Evolutionary conservation across 2,888 invertebrate genomes (phyloP).

Genomic region (Dysmachus trigonus): DNA sequence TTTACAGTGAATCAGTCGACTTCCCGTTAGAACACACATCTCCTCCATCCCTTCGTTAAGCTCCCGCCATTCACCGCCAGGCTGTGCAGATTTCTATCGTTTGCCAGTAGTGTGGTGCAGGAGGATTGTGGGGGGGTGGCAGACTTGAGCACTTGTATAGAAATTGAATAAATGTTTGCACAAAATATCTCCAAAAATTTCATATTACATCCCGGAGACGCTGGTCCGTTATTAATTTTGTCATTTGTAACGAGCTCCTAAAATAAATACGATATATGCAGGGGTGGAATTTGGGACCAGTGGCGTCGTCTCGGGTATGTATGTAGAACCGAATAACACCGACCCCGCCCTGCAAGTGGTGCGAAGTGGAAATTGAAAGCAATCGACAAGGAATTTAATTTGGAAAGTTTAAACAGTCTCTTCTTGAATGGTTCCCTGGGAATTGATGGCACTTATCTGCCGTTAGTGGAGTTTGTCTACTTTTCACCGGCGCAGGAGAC

Average conservation of each 20-base stretch:
- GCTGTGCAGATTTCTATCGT: background rate
- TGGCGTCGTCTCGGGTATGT: background rate
- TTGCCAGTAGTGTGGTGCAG: background rate
- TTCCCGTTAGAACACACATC: background rate
- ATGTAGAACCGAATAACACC: background rate
- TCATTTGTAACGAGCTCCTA: constrained; percentile 37
- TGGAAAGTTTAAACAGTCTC: constrained; percentile 35
- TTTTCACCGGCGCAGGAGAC: constrained; percentile 15
- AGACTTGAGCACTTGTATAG: background rate
- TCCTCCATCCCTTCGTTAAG: background rate
- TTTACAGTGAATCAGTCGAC: constrained; percentile 1
- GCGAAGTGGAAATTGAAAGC: constrained; percentile 37
- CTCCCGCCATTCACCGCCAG: background rate
- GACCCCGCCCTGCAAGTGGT: background rate
- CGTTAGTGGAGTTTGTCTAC: constrained; percentile 32
- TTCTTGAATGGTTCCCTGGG: constrained; percentile 17
- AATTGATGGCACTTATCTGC: constrained; percentile 39
- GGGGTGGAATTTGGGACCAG: background rate
- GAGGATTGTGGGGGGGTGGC: background rate
- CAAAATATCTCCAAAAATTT: constrained; percentile 40
- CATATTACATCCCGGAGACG: constrained; percentile 25
- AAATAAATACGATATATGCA: constrained; percentile 10
- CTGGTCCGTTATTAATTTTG: constrained; percentile 30
- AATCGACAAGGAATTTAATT: constrained; percentile 39
- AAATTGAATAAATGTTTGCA: constrained; percentile 38